Percentiles rank a stretch among this genome's conserved stretches.
Evolutionary conservation across 1,140 invertebrate genomes (phyloP).

Genomic region (Aplysia californica): DNA sequence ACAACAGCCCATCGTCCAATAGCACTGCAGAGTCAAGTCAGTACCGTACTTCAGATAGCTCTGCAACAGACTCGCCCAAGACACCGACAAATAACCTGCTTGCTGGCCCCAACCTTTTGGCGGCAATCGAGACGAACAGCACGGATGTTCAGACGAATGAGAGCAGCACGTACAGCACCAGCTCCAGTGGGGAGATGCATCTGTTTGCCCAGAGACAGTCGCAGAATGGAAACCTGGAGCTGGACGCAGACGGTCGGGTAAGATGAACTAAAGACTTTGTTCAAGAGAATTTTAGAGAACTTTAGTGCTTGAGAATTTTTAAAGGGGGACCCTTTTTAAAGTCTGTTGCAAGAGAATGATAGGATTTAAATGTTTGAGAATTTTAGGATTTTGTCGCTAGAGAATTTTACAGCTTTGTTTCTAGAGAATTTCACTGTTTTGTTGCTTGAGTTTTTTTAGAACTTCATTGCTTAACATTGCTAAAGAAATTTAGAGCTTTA

Average conservation of each 20-base stretch:
- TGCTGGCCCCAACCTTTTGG: conserved; percentile 3
- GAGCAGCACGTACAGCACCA: conserved; percentile 54
- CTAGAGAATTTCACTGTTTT: background rate
- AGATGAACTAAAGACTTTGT: background rate
- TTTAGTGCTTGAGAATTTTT: too few species aligned
- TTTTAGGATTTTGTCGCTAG: background rate
- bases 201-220: conserved; percentile 44
- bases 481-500: too few species aligned
- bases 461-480: too few species aligned
- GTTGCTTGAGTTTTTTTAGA: too few species aligned
- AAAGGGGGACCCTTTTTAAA: too few species aligned
- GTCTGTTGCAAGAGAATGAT: too few species aligned
- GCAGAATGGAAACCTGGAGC: conserved; percentile 58
- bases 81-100: conserved; percentile 33
- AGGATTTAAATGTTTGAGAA: background rate
- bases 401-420: background rate
- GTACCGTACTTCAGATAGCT: conserved; percentile 33
- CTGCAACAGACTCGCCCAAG: conserved; percentile 32
- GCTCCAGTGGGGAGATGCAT: conserved; percentile 55
- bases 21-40: conserved; percentile 26
- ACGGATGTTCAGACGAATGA: conserved; percentile 37
- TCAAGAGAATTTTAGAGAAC: background rate
- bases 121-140: conserved; percentile 29
- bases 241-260: conserved; percentile 72
- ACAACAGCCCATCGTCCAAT: conserved; percentile 19